Conservation (phyloP, 1,140 invertebrate species). For the Metaphire vulgaris region DNA sequence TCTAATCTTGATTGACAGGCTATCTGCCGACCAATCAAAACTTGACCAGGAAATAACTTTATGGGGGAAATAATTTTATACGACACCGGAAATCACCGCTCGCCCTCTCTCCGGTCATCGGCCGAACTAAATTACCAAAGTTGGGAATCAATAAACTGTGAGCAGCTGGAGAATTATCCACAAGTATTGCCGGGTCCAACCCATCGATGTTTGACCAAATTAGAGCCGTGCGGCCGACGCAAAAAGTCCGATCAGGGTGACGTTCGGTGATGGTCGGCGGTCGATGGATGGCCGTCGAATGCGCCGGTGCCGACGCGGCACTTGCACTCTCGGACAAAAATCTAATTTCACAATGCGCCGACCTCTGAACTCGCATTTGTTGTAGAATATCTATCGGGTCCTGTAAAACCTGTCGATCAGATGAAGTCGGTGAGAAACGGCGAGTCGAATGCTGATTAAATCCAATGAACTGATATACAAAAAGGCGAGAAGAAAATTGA, state of each 20-base stretch:
- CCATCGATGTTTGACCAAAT: background rate
- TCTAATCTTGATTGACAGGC: too few relatives aligned
- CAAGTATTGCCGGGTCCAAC: background rate
- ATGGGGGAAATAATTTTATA: too few relatives aligned
- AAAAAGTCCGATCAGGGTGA: background rate
- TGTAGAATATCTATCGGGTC: background rate
- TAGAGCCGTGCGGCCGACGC: background rate
- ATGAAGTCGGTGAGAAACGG: background rate
- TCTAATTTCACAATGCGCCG: constrained; percentile 1
- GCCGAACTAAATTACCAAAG: background rate
- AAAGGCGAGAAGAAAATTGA: background rate
- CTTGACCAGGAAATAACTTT: too few relatives aligned
- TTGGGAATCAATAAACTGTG: background rate
- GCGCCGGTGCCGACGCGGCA: too few relatives aligned
- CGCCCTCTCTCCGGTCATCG: too few relatives aligned
- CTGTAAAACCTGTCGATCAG: constrained; percentile 2
- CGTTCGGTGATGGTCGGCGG: too few relatives aligned
- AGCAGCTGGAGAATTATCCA: constrained; percentile 2
- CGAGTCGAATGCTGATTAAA: background rate
- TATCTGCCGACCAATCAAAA: too few relatives aligned
- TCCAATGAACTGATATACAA: background rate
- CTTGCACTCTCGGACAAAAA: background rate
- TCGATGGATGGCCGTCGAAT: background rate
- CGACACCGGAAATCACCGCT: too few relatives aligned
- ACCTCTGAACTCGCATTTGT: background rate